phyloP scores from a whole-genome alignment of 2,888 invertebrate species.

The Bellardia pandia region DNA sequence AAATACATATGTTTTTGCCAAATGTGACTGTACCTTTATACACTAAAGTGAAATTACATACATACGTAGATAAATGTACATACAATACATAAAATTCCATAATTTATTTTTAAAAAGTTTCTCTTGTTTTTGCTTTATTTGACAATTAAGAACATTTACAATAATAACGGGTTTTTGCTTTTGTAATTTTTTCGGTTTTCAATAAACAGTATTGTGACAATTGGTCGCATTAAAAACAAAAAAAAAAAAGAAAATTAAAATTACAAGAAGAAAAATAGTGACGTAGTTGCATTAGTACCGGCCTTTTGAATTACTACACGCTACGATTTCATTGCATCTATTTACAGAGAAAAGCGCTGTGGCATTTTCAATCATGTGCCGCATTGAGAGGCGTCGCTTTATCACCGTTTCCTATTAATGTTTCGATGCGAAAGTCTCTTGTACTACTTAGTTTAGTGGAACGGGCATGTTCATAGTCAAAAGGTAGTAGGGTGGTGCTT shows the following conservation, averaged over 20 bases:
- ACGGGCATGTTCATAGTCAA: conserved; percentile 78
- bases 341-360: conserved; percentile 43
- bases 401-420: conserved; percentile 80
- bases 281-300: conserved; percentile 56
- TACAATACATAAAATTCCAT: conserved; percentile 52
- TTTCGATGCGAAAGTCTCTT: conserved; percentile 84
- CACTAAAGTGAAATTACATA: conserved; percentile 60
- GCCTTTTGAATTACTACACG: conserved; percentile 49
- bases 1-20: no score
- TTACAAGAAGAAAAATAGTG: conserved; percentile 39
- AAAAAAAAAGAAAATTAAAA: conserved; percentile 1
- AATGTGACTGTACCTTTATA: neutral
- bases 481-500: conserved; percentile 75
- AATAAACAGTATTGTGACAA: conserved; percentile 30
- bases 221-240: conserved; percentile 56
- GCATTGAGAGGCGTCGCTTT: conserved; percentile 10
- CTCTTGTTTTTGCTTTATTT: conserved; percentile 28
- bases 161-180: conserved; percentile 55
- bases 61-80: conserved; percentile 50
- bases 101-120: conserved; percentile 62
- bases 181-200: neutral
- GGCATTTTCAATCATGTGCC: conserved; percentile 45
- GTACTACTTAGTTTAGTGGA: conserved; percentile 80
- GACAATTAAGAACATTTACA: conserved; percentile 72
- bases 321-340: conserved; percentile 42